A percentile compares a stretch with the other conserved stretches of the same genome.
Conservation (phyloP, 1,140 invertebrate genomes). For the Bombus waltoni region DNA sequence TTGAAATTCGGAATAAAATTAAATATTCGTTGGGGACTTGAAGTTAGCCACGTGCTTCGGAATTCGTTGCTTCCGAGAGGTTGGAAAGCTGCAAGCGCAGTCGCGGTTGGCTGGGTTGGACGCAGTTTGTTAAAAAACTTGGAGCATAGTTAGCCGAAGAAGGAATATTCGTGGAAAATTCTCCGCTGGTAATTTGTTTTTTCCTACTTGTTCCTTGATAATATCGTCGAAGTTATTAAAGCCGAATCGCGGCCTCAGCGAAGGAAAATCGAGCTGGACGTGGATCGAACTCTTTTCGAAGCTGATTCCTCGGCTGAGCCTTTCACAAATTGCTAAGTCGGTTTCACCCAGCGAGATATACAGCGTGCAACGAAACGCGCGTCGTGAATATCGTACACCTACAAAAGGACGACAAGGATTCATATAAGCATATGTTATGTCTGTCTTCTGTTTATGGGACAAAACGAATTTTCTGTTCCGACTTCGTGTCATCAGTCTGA, state of each 20-base stretch:
- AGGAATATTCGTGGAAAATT: conserved; percentile 39
- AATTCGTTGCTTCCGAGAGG: background rate
- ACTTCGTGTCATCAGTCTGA: no score
- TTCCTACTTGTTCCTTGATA: conserved; percentile 29
- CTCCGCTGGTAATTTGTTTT: conserved; percentile 45
- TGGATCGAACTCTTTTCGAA: conserved; percentile 21
- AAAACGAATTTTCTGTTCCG: no score
- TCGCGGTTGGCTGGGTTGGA: background rate
- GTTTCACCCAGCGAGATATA: background rate
- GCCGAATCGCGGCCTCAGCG: conserved; percentile 2
- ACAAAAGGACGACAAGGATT: no score
- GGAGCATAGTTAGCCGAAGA: background rate
- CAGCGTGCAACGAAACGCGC: no score
- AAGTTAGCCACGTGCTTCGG: background rate
- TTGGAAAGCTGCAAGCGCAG: background rate
- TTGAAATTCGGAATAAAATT: background rate
- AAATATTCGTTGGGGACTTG: background rate
- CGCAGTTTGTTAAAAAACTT: conserved; percentile 25
- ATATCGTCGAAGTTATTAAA: conserved; percentile 52
- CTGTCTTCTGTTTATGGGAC: no score
- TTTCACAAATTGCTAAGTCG: background rate
- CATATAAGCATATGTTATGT: no score
- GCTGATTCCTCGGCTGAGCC: background rate
- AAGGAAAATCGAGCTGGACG: background rate
- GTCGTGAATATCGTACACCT: no score